Evolutionary conservation across 2,888 invertebrate species (phyloP).

Genomic region (Sclerodermus sp.): DNA sequence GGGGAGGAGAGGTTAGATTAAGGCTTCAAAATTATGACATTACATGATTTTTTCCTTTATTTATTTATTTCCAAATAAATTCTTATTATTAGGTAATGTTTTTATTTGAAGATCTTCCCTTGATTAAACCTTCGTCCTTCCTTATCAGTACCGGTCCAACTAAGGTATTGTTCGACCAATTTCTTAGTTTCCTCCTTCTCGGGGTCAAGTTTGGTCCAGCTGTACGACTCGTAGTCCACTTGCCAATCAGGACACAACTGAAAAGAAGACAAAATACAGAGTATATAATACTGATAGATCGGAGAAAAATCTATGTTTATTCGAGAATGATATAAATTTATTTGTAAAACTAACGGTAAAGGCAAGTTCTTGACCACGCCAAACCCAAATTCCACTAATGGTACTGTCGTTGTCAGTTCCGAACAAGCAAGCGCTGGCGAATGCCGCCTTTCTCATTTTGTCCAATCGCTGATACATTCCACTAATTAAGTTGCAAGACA

Average conservation of each 20-base stretch:
- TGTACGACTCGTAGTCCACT: constrained; percentile 95
- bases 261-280: too few relatives aligned
- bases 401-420: constrained; percentile 88
- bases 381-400: constrained; percentile 97
- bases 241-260: constrained; percentile 90
- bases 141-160: constrained; percentile 86
- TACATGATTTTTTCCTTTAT: constrained; percentile 14
- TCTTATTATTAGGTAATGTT: constrained; percentile 31
- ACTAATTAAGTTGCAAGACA: constrained; percentile 97
- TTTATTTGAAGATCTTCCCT: constrained; percentile 98
- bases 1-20: too few relatives aligned
- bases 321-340: not conserved
- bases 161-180: constrained; percentile 85
- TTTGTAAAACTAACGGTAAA: constrained; percentile 76
- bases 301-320: too few relatives aligned
- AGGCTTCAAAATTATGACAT: too few relatives aligned
- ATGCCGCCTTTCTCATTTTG: constrained; percentile 95
- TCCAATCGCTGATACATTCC: constrained; percentile 98
- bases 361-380: constrained; percentile 93
- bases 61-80: not conserved
- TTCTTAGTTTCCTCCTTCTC: constrained; percentile 78
- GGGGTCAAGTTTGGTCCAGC: constrained; percentile 92
- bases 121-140: constrained; percentile 92
- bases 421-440: constrained; percentile 91
- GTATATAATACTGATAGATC: too few relatives aligned